Base-by-base conservation (phyloP, 2,888 invertebrate species). In the Glyphotaelius pellucidus region DNA sequence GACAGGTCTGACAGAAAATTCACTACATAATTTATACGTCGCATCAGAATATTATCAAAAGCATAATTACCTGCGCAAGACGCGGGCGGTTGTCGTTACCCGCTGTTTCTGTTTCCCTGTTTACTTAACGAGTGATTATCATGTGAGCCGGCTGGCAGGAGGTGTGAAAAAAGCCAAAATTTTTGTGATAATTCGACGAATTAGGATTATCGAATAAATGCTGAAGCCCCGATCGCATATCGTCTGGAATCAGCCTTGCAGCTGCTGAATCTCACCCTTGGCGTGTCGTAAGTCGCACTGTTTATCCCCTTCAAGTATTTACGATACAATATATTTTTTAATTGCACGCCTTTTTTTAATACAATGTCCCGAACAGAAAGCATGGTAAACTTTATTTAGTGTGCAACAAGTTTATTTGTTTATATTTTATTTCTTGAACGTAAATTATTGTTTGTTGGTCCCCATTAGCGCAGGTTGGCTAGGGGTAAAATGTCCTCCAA, bases 401-500 rank as follows among this genome's bases (percentile, higher is more conserved):
- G 80, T 91, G 80, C 52, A 30, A 32, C 84, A 90, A 85, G 85
- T 47, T 88, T 91, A 87, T 87, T 91, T 67, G 81, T 52, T 80
- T 31, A 85, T 85, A 67, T 79, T 52, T 83, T 89, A 83, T 85
- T 91, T 35, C 52, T 90, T 83, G 89, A 89, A 84, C 92, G 92
- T 92, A 91, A 92, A 92, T 91, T 80, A 31, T 90, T 47, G 92
- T 81, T 91, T 92, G 87, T 93, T 92, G 91, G 88, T 67, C 91
- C 90, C 91, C 90, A 91, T 83, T 88, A 80, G 90, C 86, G 90
- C 93, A 93, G 93, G 93, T 92, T 80, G 81, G 25, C 84, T 47
- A 91, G 30, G 90, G 88, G 91, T 83, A 92, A 89, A 91, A 93
- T 93, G 93, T 93, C 93, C 80, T 92, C 93, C 86, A 92, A 91